A percentile compares a stretch with the other conserved stretches of the same genome.
phyloP scores from a whole-genome alignment of 2,797 vertebrate species.

The Tragopan temminckii region DNA sequence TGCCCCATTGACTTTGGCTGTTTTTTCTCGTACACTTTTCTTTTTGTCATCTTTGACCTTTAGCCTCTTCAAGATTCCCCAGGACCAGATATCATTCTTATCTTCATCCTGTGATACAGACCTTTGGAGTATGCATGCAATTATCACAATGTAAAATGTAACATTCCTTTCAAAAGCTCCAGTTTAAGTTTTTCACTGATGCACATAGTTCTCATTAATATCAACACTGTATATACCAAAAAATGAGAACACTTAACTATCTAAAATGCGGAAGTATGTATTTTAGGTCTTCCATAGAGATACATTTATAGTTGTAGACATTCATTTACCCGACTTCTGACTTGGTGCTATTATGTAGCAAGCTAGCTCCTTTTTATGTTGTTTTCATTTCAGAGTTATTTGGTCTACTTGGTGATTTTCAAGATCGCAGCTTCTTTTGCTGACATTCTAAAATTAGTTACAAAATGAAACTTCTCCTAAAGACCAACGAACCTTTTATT shows the following conservation, averaged over 20 bases:
- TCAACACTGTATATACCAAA: not conserved
- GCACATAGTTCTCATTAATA: not conserved
- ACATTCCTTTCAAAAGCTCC: not conserved
- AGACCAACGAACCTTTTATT: not conserved
- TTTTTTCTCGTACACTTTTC: constrained; percentile 85
- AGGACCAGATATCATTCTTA: constrained; percentile 83
- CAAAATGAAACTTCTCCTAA: not conserved
- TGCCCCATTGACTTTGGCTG: constrained; percentile 84
- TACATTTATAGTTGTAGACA: not conserved
- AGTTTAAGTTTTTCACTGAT: not conserved
- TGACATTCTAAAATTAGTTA: not conserved
- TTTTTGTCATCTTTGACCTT: constrained; percentile 87
- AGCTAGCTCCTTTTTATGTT: not conserved
- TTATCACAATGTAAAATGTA: constrained; percentile 72
- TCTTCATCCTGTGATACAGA: constrained; percentile 81
- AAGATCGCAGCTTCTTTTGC: not conserved
- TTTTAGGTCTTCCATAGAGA: not conserved
- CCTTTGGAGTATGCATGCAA: constrained; percentile 83
- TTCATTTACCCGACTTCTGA: not conserved
- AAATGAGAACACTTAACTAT: not conserved
- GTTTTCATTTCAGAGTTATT: not conserved
- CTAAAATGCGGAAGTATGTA: not conserved
- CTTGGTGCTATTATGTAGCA: not conserved
- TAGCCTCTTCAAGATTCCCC: constrained; percentile 89
- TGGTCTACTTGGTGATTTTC: not conserved